A percentile compares a stretch with the other conserved stretches of the same genome.
These are phyloP conservation scores for Premnoplex brunnescens DNA, from an alignment of 2,797 vertebrate genomes.

Conservation along the genomic window DNA sequence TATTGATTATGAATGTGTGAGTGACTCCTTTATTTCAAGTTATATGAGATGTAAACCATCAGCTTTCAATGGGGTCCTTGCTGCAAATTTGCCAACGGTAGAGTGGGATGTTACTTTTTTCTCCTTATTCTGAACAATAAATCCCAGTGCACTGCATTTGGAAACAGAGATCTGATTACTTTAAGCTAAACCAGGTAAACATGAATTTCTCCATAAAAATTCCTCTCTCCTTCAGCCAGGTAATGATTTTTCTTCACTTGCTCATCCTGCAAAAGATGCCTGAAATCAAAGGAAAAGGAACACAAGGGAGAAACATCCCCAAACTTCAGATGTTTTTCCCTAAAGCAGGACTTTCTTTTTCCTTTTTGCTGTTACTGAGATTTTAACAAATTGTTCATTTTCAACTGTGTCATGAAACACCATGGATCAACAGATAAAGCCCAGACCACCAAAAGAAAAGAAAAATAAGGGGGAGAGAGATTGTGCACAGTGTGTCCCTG, in stretches of 20 bases:
- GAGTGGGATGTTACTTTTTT: background rate
- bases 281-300: background rate
- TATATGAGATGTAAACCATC: constrained; percentile 37
- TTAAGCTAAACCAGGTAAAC: background rate
- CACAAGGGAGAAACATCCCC: background rate
- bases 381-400: background rate
- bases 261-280: background rate
- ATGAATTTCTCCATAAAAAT: background rate
- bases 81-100: background rate
- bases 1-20: constrained; percentile 68
- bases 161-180: background rate
- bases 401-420: background rate
- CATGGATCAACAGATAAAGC: background rate
- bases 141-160: background rate
- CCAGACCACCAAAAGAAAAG: background rate
- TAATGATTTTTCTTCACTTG: background rate
- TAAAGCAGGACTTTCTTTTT: background rate
- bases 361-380: background rate
- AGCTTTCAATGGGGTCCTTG: background rate
- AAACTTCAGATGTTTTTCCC: background rate
- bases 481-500: background rate
- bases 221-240: background rate
- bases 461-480: background rate
- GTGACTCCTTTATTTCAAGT: constrained; percentile 58
- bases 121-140: background rate